Evolutionary conservation across 2,888 invertebrate genomes (phyloP), one percentile per base, ranked within the genome.

Genomic region (Chrysolina oricalcia): DNA sequence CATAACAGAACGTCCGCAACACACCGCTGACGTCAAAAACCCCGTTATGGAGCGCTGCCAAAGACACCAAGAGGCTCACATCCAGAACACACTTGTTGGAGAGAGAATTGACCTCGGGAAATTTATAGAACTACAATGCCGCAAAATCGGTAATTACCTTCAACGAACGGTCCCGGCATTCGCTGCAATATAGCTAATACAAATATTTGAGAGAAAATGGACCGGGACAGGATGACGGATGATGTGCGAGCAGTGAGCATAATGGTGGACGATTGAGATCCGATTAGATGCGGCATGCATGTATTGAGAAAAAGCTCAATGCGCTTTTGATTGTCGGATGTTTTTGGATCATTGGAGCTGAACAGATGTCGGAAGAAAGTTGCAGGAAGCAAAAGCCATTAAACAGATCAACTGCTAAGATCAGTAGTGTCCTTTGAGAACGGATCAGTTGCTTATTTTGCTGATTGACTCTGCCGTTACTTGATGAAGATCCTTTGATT

Each of bases 51-150:
- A 73, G 53, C 66, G 50, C 46, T 76, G 75, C 76, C 76, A 73
- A 67, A 59, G 21, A 56, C 27, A 67, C 53, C 70, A 56, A 50
- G 17, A 62, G 70, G 43, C 53, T 46, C 41, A 56, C 50, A 67
- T 53, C 73, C 70, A 40, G 76, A 73, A 63, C 73, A 76, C 70
- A 76, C 76, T 73, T 76, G 76, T 76, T 76, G 76, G 76, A 73
- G 48, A 41, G 46, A 50, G 69, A 62, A 73, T 74, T 66, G 71
- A 70, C 70, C 64, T 62, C 70, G 48, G 71, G 27, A 66, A 63
- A 76, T 76, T 76, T 76, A 76, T 76, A 62, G 76, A 71, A 70
- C 62, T 70, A 73, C 76, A 56, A 46, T 70, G 66, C 70, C 66
- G 70, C 70, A 72, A 76, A 73, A 70, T 70, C 66, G 27, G 73